Percentiles rank a stretch among this genome's conserved stretches.
Conservation (phyloP, 1,140 invertebrate genomes). For the Pissodes strobi region DNA sequence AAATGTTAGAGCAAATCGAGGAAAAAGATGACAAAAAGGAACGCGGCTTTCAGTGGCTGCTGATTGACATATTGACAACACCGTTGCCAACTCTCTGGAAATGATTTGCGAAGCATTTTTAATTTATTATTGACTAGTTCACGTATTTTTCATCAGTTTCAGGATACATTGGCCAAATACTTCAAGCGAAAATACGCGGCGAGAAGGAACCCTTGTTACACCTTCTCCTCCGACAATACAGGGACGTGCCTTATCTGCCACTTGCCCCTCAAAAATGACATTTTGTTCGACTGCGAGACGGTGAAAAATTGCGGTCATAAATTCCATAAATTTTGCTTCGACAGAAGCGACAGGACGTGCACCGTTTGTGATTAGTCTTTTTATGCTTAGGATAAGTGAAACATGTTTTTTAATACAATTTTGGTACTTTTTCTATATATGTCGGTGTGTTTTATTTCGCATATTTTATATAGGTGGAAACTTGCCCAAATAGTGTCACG, state of each 20-base stretch:
- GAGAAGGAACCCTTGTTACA: background rate
- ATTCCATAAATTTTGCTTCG: slow-evolving; percentile 46
- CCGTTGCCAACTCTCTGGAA: too few species aligned
- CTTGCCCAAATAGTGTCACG: too few species aligned
- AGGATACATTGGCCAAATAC: slow-evolving; percentile 38
- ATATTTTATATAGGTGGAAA: too few species aligned
- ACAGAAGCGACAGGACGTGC: slow-evolving; percentile 28
- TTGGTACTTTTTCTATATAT: background rate
- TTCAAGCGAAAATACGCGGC: slow-evolving; percentile 40
- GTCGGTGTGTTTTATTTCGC: too few species aligned
- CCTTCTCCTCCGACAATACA: background rate
- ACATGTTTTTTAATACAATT: background rate
- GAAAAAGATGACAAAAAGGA: too few species aligned
- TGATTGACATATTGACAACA: too few species aligned
- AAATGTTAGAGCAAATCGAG: too few species aligned
- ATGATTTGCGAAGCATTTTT: background rate
- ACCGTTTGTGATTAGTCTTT: slow-evolving; percentile 14
- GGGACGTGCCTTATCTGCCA: slow-evolving; percentile 31
- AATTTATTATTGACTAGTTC: background rate
- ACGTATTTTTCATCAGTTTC: slow-evolving; percentile 42
- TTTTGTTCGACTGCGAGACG: slow-evolving; percentile 30
- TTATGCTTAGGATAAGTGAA: background rate
- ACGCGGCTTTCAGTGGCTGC: too few species aligned
- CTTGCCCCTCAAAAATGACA: slow-evolving; percentile 39
- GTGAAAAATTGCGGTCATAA: slow-evolving; percentile 38